Evolutionary conservation across 2,888 invertebrate genomes (phyloP).

Genomic region (Tipula helvola): DNA sequence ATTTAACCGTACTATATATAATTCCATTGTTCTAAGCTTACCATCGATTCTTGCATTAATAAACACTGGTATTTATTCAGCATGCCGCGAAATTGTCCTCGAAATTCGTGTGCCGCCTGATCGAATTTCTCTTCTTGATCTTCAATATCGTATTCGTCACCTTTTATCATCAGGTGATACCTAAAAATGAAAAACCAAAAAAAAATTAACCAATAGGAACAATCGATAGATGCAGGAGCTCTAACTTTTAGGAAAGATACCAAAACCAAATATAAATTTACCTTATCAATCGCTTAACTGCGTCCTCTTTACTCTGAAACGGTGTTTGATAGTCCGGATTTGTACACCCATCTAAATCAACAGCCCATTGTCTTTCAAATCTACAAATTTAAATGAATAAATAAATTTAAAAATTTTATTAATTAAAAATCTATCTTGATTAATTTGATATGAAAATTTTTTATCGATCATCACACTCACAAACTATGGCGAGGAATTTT

Average conservation of each 20-base stretch:
- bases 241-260: too few species aligned
- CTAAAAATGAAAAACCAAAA: conserved; percentile 20
- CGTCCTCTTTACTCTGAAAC: conserved; percentile 57
- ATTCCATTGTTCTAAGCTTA: conserved; percentile 31
- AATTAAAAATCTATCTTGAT: conserved; percentile 12
- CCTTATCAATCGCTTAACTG: conserved; percentile 58
- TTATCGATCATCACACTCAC: conserved; percentile 35
- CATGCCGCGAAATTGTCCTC: conserved; percentile 56
- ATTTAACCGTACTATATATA: background rate
- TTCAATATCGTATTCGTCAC: conserved; percentile 44
- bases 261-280: conserved; percentile 15
- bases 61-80: conserved; percentile 61
- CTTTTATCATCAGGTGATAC: conserved; percentile 60
- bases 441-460: background rate
- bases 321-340: conserved; percentile 62
- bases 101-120: conserved; percentile 50
- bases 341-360: conserved; percentile 60
- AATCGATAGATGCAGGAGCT: too few species aligned
- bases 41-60: conserved; percentile 66
- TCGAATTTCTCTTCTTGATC: conserved; percentile 60
- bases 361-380: conserved; percentile 53
- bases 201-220: too few species aligned
- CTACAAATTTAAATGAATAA: background rate
- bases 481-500: conserved; percentile 37
- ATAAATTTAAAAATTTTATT: conserved; percentile 12